A percentile compares a stretch with the other conserved stretches of the same genome.
Evolutionary conservation across 2,888 invertebrate species (phyloP).

Genomic region (Folsomia manolachei): DNA sequence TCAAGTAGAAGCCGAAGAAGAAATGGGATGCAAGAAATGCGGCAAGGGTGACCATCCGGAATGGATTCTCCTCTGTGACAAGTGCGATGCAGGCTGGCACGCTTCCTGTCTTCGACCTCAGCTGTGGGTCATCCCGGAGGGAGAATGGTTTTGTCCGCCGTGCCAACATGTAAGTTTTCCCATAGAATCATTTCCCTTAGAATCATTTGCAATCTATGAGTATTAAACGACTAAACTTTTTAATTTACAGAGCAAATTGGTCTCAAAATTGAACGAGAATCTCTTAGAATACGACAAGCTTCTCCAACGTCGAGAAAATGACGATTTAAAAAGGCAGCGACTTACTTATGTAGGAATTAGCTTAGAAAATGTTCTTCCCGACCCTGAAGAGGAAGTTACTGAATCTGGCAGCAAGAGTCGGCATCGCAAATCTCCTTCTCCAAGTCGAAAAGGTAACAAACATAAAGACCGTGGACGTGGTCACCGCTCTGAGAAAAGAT

Average conservation of each 20-base stretch:
- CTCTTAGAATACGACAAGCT: constrained; percentile 74
- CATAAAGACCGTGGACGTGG: constrained; percentile 40
- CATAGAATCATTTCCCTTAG: too few species aligned
- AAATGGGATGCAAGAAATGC: constrained; percentile 85
- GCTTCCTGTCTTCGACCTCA: constrained; percentile 91
- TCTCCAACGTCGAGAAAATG: constrained; percentile 65
- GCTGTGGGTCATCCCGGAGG: constrained; percentile 89
- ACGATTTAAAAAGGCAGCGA: constrained; percentile 66
- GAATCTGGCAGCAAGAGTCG: constrained; percentile 12
- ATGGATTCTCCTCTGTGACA: constrained; percentile 94
- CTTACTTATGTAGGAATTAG: constrained; percentile 73
- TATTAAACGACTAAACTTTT: constrained; percentile 20
- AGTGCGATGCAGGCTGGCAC: constrained; percentile 94
- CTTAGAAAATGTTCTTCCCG: constrained; percentile 66
- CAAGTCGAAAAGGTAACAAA: not conserved
- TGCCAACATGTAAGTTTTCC: constrained; percentile 94
- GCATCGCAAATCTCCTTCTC: not conserved
- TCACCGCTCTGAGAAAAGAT: constrained; percentile 55
- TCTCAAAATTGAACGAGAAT: constrained; percentile 70
- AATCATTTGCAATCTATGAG: too few species aligned
- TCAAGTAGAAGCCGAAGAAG: constrained; percentile 57
- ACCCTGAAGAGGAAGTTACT: constrained; percentile 52
- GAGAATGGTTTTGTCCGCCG: constrained; percentile 97
- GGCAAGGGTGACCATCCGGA: constrained; percentile 90
- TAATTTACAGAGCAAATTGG: constrained; percentile 61